Conservation (phyloP, 2,797 vertebrate genomes). For the Spatula clypeata region DNA sequence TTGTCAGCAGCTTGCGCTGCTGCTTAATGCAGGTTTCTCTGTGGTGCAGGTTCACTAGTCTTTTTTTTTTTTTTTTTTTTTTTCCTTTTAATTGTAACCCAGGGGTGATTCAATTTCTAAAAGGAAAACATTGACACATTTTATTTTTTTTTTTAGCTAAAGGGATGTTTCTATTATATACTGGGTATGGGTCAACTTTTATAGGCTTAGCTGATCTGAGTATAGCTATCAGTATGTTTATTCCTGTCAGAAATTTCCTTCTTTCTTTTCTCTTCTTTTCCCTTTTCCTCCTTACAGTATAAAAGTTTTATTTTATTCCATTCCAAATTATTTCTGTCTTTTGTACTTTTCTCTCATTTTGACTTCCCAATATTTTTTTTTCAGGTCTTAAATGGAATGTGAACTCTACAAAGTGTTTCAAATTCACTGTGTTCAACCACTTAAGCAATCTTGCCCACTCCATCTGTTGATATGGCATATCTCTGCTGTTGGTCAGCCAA, state of each 20-base stretch:
- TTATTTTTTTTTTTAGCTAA: neutral
- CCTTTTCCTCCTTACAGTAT: neutral
- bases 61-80: neutral
- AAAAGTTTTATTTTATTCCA: neutral
- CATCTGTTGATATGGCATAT: neutral
- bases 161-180: neutral
- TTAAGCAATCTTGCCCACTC: neutral
- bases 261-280: neutral
- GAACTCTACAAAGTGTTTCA: neutral
- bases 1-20: neutral
- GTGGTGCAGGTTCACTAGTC: neutral
- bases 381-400: neutral
- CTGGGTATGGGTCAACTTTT: neutral
- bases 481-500: neutral
- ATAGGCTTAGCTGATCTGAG: neutral
- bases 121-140: neutral
- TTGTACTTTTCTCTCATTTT: neutral
- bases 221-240: neutral
- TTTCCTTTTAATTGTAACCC: neutral
- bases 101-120: neutral
- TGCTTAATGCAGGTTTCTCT: neutral
- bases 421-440: fast-evolving
- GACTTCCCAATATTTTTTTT: neutral
- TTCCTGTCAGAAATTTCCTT: neutral
- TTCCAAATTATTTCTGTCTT: neutral